These are phyloP conservation scores for Neodiprion lecontei DNA, from an alignment of 1,140 invertebrate species.

Conservation along the genomic window DNA sequence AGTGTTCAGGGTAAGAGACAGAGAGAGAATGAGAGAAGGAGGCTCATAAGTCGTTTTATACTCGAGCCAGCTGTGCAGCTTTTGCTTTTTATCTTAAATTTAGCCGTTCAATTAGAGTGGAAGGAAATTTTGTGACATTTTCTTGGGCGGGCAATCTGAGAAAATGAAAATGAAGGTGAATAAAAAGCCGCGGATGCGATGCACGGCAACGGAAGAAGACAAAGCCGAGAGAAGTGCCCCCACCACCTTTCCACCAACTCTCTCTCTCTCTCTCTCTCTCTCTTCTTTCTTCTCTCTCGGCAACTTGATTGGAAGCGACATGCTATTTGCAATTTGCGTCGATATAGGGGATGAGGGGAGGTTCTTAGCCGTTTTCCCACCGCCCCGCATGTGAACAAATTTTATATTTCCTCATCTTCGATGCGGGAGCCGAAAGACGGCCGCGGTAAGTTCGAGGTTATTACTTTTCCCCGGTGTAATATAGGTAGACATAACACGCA, in stretches of 20 bases:
- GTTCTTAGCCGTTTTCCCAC: too few relatives aligned
- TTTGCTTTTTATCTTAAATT: too few relatives aligned
- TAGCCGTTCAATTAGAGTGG: too few relatives aligned
- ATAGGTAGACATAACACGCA: too few relatives aligned
- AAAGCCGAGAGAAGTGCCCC: background rate
- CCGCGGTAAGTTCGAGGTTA: too few relatives aligned
- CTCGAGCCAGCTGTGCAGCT: background rate
- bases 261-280: background rate
- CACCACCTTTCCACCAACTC: background rate
- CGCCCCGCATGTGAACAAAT: too few relatives aligned
- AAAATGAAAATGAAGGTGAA: conserved; percentile 1
- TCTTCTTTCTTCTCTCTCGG: background rate
- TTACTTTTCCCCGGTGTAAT: too few relatives aligned
- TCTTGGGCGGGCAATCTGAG: background rate
- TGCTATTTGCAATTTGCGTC: conserved; percentile 48
- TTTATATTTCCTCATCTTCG: too few relatives aligned
- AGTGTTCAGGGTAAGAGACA: background rate
- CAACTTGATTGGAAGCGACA: conserved; percentile 50
- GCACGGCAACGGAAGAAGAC: conserved; percentile 34
- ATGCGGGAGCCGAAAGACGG: too few relatives aligned
- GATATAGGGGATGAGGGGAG: conserved; percentile 10
- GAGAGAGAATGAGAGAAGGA: conserved; percentile 27
- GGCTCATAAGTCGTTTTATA: conserved; percentile 19
- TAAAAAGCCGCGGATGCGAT: background rate
- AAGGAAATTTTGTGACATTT: too few relatives aligned